Evolutionary conservation across 2,113 vertebrate genomes (phyloP).

Genomic region (Ancistrus triradiatus): DNA sequence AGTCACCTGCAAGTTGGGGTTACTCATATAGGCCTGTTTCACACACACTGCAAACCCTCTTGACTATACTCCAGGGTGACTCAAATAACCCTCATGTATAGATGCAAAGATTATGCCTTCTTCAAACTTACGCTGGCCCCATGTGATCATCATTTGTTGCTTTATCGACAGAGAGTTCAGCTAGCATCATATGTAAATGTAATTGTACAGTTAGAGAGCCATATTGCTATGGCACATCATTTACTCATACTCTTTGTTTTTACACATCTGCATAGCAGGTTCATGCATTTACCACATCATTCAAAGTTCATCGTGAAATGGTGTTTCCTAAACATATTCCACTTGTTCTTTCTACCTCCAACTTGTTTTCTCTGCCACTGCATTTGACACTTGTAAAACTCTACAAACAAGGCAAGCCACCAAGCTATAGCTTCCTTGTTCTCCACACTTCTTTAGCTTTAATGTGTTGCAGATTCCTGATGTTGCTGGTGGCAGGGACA

Average conservation of each 20-base stretch:
- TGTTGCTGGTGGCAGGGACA: conserved; percentile 63
- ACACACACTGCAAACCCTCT: conserved; percentile 10
- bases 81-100: conserved; percentile 3
- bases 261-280: not conserved
- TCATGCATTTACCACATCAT: conserved; percentile 39
- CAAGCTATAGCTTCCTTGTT: conserved; percentile 63
- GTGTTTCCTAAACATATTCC: conserved; percentile 29
- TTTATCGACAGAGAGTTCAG: conserved; percentile 8
- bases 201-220: not conserved
- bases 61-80: no score
- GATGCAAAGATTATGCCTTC: no score
- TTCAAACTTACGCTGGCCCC: no score
- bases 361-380: conserved; percentile 58
- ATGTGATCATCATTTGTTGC: conserved; percentile 1
- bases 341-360: conserved; percentile 12
- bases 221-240: not conserved
- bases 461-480: conserved; percentile 78
- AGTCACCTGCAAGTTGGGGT: conserved; percentile 39
- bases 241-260: no score
- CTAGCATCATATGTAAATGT: no score
- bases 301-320: conserved; percentile 21
- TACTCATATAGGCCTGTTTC: conserved; percentile 31
- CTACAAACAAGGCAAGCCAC: conserved; percentile 58
- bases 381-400: conserved; percentile 66
- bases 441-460: conserved; percentile 49